Base-by-base conservation (phyloP, 2,888 invertebrate species). In the Chouioia cunea region DNA sequence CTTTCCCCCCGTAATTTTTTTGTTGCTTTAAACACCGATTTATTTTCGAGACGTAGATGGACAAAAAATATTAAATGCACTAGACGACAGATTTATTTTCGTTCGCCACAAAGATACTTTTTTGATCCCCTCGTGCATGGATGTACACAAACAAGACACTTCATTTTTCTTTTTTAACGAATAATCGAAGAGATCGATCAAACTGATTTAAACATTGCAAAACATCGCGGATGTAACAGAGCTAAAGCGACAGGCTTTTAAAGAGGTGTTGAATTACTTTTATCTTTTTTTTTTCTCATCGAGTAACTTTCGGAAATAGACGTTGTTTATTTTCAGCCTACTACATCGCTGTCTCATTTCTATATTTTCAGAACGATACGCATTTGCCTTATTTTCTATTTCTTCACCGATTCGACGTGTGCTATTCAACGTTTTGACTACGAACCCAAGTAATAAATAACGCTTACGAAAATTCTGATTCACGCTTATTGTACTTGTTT, bases 221-320 rank as follows among this genome's bases (percentile, higher is more conserved):
- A 56, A 56, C 27, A n/a, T 23, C 10, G 27, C 23, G 10, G 27
- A 56, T 27, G 6, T 27, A 53, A 44, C 54, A 20, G n/a, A 10
- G 16, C 2, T 4, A 15, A 4, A 14, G 44, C 44, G 43, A 65
- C 16, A 23, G 20, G 47, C 20, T 50, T 57, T 22, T 47, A 60
- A 58, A 58, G 58, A 69, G 64, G 52, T 64, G 64, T 64, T 58
- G 58, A 58, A 69, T 64, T 58, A 64, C 64, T 46, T 53, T 64
- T 64, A 64, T 52, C n/a, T 1, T 15, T 14, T n/a, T n/a, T n/a
- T n/a, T n/a, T n/a, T n/a, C n/a, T 8, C 16, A 0, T 6, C 44
- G 54, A 18, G 48, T 15, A 2, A 20, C 20, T 57, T 66, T 52
- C 36, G 16, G 58, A 64, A 52, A 69, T 57, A 69, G 22, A 14